Evolutionary conservation across 1,140 invertebrate species (phyloP).

Genomic region (Polyergus mexicanus): DNA sequence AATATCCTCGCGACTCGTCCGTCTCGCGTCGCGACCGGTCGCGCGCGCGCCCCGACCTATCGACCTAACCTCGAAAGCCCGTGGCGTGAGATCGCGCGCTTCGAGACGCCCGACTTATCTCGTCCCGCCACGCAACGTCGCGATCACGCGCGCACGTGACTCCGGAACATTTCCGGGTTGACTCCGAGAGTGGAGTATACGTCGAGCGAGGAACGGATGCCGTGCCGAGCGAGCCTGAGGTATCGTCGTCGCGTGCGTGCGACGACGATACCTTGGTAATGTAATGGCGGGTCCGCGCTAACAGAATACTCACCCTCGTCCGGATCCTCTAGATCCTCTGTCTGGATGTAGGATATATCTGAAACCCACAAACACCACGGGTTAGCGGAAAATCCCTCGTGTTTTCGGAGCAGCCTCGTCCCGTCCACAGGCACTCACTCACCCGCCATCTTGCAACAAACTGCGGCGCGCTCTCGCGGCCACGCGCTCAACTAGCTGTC

Average conservation of each 20-base stretch:
- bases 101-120: neutral
- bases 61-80: constrained; percentile 69
- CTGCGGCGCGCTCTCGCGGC: constrained; percentile 81
- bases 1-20: constrained; percentile 1
- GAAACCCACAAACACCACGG: constrained; percentile 85
- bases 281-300: constrained; percentile 13
- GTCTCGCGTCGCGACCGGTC: neutral
- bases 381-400: constrained; percentile 83
- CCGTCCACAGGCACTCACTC: constrained; percentile 85
- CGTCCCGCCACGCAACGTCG: neutral
- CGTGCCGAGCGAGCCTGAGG: constrained; percentile 24
- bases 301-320: constrained; percentile 81
- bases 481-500: constrained; percentile 55
- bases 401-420: constrained; percentile 80
- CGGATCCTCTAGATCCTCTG: constrained; percentile 80
- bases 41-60: neutral
- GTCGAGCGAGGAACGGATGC: constrained; percentile 54
- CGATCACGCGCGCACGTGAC: constrained; percentile 61
- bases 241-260: constrained; percentile 24
- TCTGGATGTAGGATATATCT: constrained; percentile 84
- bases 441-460: constrained; percentile 87
- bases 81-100: constrained; percentile 18
- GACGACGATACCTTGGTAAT: neutral
- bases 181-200: constrained; percentile 57
- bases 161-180: neutral